Evolutionary conservation across 2,797 vertebrate genomes (phyloP), one percentile per base, ranked within the genome.

Genomic region (Cyclopterus lumpus): DNA sequence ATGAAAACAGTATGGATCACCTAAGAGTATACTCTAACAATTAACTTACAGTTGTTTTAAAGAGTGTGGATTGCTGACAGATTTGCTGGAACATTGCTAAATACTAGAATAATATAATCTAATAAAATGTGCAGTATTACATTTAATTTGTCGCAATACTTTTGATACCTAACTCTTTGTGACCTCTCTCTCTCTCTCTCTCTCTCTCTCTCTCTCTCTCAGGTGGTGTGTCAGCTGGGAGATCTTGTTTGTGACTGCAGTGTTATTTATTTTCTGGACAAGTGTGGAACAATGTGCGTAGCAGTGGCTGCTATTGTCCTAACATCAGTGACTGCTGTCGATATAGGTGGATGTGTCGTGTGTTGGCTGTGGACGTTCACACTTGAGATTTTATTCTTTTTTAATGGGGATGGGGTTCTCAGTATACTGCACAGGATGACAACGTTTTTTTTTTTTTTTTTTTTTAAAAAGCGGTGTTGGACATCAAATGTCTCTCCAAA

Each of bases 211-310:
- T 68, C 26, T 67, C 26, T 73, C 80, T 82, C 70, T 55, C 93
- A 99, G 97, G 95, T 91, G 90, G 86, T 85, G 80, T 87, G 77
- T 93, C 94, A 90, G 91, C 89, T 85, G 40, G 92, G 93, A 94
- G 93, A 93, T 94, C 82, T 93, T 89, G 82, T 93, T 93, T 93
- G 91, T 95, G 95, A 94, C 93, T 89, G 92, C 95, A 93, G 95
- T 95, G 94, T 96, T 96, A 95, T 95, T 95, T 95, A 88, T 93
- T 90, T 92, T 93, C 84, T 28, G 75, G 94, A 91, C 88, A 94
- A 94, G 93, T 92, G 84, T 87, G 88, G 85, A 95, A 91, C 89
- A 88, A 85, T 94, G 93, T 95, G 96, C 93, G 93, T 64, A 62
- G 54, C 78, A 22, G 81, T 82, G 87, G 69, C 86, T 76, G 91